phyloP scores from a whole-genome alignment of 2,797 vertebrate species.

The Dryobates pubescens region DNA sequence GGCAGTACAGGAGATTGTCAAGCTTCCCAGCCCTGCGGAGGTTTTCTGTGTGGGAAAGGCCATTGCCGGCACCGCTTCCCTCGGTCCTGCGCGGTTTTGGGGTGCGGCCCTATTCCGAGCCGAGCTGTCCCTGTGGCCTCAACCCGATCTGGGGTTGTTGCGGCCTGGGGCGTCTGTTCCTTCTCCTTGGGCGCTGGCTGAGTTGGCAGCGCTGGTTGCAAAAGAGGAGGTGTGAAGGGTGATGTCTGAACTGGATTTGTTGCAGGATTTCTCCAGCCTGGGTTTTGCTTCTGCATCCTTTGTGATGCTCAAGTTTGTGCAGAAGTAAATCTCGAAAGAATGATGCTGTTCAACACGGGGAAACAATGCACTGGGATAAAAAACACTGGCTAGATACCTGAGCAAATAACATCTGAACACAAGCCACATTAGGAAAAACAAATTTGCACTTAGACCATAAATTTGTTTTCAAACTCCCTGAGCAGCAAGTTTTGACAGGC shows the following conservation, averaged over 20 bases:
- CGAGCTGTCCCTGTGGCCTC: fast-evolving
- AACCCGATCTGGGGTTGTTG: fast-evolving
- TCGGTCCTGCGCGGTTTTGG: background rate
- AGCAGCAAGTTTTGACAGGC: background rate
- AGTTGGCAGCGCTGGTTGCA: fast-evolving
- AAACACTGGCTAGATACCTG: background rate
- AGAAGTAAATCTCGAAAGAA: background rate
- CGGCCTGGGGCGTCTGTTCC: too few relatives aligned
- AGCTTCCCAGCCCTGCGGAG: fast-evolving
- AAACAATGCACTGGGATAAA: background rate
- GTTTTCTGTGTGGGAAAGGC: fast-evolving
- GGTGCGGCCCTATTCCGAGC: background rate
- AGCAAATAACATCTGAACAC: background rate
- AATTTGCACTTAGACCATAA: fast-evolving
- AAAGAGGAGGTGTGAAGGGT: fast-evolving
- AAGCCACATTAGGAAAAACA: background rate
- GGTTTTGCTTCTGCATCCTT: fast-evolving
- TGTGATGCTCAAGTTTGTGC: fast-evolving
- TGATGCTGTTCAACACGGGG: too few relatives aligned
- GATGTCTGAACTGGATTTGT: fast-evolving
- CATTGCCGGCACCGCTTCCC: fast-evolving
- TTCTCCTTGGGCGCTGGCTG: fast-evolving
- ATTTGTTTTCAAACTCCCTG: background rate
- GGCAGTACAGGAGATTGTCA: too few relatives aligned
- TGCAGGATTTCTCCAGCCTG: background rate